These are phyloP conservation scores for Watsonalla binaria DNA, from an alignment of 2,888 invertebrate genomes.

Conservation along the genomic window DNA sequence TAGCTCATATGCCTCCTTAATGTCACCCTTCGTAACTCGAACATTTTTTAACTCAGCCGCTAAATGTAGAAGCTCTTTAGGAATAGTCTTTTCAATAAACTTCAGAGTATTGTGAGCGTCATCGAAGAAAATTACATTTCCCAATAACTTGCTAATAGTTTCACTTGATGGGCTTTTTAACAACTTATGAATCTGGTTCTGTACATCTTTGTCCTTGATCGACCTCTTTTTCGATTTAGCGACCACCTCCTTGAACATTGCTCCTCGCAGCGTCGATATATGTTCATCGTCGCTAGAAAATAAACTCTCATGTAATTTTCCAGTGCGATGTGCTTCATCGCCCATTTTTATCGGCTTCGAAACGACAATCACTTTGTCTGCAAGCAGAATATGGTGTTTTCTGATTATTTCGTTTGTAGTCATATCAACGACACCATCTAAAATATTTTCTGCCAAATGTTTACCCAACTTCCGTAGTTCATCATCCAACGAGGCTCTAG, in stretches of 20 bases:
- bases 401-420: constrained; percentile 11
- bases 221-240: not conserved
- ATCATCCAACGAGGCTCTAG: constrained; percentile 10
- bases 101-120: not conserved
- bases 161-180: not conserved
- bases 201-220: not conserved
- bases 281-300: not conserved
- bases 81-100: not conserved
- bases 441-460: constrained; percentile 11
- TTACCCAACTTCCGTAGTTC: constrained; percentile 14
- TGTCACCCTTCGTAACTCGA: not conserved
- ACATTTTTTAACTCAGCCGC: not conserved
- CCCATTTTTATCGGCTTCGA: not conserved
- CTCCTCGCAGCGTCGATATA: not conserved
- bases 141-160: not conserved
- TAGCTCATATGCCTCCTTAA: not conserved
- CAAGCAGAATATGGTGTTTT: not conserved
- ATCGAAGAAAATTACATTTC: not conserved
- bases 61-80: not conserved
- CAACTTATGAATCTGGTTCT: not conserved
- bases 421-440: constrained; percentile 13
- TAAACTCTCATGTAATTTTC: not conserved
- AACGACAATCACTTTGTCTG: not conserved
- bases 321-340: not conserved
- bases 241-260: not conserved